Conservation (phyloP, 1,140 invertebrate genomes). For the Orchesella cincta region DNA sequence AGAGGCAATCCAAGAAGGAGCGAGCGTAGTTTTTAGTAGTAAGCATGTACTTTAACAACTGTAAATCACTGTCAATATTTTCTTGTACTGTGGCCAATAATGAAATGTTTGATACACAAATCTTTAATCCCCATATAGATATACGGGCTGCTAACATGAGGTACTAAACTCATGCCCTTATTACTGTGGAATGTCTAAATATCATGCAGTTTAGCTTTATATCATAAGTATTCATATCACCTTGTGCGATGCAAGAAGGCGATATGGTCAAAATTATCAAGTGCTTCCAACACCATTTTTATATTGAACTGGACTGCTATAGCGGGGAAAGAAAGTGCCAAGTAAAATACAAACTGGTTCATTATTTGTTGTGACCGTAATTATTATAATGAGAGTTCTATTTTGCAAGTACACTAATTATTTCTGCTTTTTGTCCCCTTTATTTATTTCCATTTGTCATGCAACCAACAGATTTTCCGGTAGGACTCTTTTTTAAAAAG, state of each 20-base stretch:
- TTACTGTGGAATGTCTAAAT: too few species aligned
- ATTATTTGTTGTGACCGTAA: conserved; percentile 21
- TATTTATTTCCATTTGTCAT: conserved; percentile 23
- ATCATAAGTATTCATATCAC: too few species aligned
- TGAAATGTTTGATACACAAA: conserved; percentile 3
- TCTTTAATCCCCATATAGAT: background rate
- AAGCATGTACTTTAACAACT: conserved; percentile 19
- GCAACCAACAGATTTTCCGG: conserved; percentile 19
- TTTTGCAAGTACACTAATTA: conserved; percentile 24
- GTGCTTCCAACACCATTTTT: too few species aligned
- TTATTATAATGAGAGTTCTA: conserved; percentile 29
- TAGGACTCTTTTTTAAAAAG: background rate
- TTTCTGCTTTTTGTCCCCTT: conserved; percentile 18
- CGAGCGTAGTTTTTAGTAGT: background rate
- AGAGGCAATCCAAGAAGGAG: background rate
- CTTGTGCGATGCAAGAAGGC: too few species aligned
- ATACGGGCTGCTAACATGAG: too few species aligned
- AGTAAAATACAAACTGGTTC: background rate
- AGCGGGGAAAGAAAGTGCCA: too few species aligned
- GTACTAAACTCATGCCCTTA: too few species aligned
- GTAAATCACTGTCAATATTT: conserved; percentile 28
- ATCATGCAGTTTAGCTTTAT: too few species aligned
- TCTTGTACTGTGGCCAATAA: conserved; percentile 1
- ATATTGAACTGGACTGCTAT: too few species aligned
- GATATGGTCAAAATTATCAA: too few species aligned